phyloP scores from a whole-genome alignment of 2,113 vertebrate genomes.

The Zosterops hypoxanthus region DNA sequence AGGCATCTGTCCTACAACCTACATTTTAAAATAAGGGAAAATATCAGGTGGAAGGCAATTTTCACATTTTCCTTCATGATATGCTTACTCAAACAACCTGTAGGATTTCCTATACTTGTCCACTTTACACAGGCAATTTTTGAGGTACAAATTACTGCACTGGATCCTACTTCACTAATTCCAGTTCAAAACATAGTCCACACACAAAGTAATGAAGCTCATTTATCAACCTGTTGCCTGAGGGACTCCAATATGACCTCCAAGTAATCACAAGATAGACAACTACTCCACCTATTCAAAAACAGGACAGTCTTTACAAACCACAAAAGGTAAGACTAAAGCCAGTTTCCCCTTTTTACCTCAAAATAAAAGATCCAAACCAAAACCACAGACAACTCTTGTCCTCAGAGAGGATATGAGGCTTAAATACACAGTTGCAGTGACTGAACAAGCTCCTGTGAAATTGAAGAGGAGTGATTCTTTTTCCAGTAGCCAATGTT shows the following conservation, averaged over 20 bases:
- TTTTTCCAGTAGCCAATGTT: background rate
- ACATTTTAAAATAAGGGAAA: background rate
- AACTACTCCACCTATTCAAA: background rate
- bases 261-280: background rate
- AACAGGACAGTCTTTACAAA: background rate
- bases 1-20: background rate
- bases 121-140: background rate
- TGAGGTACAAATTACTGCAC: background rate
- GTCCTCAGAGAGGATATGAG: background rate
- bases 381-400: background rate
- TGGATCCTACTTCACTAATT: background rate
- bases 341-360: background rate
- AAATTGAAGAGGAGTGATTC: background rate
- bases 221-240: background rate
- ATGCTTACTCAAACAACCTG: background rate
- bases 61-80: background rate
- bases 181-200: background rate
- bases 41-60: background rate
- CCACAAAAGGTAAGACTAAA: background rate
- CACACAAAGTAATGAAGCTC: background rate
- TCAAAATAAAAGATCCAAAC: background rate
- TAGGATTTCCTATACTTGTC: background rate
- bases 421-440: background rate
- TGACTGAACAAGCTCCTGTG: background rate
- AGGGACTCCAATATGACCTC: background rate